A percentile compares a stretch with the other conserved stretches of the same genome.
Conservation (phyloP, 1,140 invertebrate species). For the Papilio polytes region DNA sequence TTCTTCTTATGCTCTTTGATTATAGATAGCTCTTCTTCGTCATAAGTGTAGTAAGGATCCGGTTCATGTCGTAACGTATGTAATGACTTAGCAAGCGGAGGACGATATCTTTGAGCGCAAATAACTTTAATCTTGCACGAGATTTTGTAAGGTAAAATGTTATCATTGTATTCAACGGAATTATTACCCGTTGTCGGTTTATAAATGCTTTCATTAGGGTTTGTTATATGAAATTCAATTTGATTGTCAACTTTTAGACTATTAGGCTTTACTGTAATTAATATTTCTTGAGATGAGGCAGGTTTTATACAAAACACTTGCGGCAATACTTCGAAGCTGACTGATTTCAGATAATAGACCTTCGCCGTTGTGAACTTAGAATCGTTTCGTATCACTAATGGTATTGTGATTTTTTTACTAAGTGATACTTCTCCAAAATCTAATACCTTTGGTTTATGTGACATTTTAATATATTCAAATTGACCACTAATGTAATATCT, state of each 20-base stretch:
- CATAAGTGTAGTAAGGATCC: slow-evolving; percentile 63
- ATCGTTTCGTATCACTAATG: slow-evolving; percentile 64
- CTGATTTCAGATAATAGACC: slow-evolving; percentile 60
- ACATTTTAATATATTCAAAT: slow-evolving; percentile 67
- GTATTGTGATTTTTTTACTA: slow-evolving; percentile 59
- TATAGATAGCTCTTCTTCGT: slow-evolving; percentile 54
- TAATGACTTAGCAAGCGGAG: slow-evolving; percentile 60
- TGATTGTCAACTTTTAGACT: slow-evolving; percentile 57
- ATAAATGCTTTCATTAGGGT: slow-evolving; percentile 52
- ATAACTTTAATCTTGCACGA: slow-evolving; percentile 57
- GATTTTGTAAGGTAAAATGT: slow-evolving; percentile 62
- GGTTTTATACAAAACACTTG: slow-evolving; percentile 59
- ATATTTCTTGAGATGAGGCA: slow-evolving; percentile 60
- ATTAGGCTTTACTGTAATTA: slow-evolving; percentile 62
- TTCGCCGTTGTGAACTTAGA: slow-evolving; percentile 61
- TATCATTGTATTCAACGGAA: slow-evolving; percentile 45
- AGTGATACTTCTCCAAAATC: slow-evolving; percentile 68
- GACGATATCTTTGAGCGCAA: slow-evolving; percentile 49
- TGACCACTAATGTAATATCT: slow-evolving; percentile 74
- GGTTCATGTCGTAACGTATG: slow-evolving; percentile 63
- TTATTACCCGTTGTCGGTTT: slow-evolving; percentile 12
- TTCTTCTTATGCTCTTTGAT: slow-evolving; percentile 51
- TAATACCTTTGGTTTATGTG: slow-evolving; percentile 62
- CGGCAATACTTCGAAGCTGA: slow-evolving; percentile 62
- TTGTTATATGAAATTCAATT: slow-evolving; percentile 64